Conservation (phyloP, 2,888 invertebrate species). For the Sphecodes monilicornis region DNA sequence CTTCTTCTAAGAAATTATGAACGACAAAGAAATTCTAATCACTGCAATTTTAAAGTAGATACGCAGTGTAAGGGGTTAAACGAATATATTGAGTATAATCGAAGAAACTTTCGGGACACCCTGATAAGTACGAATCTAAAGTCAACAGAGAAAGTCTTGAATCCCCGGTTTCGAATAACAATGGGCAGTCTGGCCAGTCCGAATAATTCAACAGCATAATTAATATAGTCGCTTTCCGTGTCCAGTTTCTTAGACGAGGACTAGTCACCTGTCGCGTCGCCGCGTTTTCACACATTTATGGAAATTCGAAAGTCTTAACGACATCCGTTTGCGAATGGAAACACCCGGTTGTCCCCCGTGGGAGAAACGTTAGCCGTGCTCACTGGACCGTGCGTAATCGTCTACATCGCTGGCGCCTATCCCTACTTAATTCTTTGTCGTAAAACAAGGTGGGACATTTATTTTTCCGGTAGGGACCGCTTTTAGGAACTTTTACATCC, state of each 20-base stretch:
- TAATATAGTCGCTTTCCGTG: slow-evolving; percentile 17
- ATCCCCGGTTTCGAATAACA: not conserved
- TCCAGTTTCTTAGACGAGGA: slow-evolving; percentile 18
- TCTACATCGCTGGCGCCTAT: slow-evolving; percentile 68
- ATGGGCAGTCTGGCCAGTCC: not conserved
- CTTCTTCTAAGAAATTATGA: too few species aligned
- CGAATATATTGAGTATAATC: too few species aligned
- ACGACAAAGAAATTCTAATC: too few species aligned
- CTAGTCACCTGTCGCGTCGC: slow-evolving; percentile 57
- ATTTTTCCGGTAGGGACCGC: slow-evolving; percentile 39
- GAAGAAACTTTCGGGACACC: not conserved
- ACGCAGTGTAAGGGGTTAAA: too few species aligned
- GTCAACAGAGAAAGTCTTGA: not conserved
- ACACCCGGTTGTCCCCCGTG: slow-evolving; percentile 57
- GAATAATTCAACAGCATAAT: slow-evolving; percentile 9
- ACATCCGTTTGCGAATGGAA: slow-evolving; percentile 65
- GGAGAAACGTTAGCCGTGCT: slow-evolving; percentile 36
- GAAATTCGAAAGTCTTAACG: slow-evolving; percentile 67
- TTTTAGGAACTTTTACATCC: slow-evolving; percentile 22
- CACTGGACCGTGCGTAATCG: slow-evolving; percentile 66
- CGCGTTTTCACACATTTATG: slow-evolving; percentile 55
- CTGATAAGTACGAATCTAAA: not conserved
- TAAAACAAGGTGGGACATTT: slow-evolving; percentile 51
- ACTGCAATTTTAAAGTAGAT: too few species aligned
- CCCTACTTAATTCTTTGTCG: slow-evolving; percentile 58